Conservation (phyloP, 2,797 vertebrate species). For the Muraenolepis orangiensis region DNA sequence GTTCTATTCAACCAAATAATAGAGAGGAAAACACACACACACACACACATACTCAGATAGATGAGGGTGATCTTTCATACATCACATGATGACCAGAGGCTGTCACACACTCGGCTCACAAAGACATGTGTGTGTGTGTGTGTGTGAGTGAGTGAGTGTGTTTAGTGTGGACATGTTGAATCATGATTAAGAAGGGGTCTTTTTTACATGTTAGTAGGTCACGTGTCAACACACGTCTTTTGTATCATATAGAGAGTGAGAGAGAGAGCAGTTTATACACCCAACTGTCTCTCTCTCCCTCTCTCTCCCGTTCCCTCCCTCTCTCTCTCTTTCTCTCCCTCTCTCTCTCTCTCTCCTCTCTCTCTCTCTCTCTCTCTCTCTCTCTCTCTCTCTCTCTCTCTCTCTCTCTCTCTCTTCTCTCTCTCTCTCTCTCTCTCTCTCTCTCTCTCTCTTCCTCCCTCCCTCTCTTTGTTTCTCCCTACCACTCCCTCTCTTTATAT, state of each 20-base stretch:
- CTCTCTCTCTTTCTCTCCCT: background rate
- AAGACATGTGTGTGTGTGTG: too few relatives aligned
- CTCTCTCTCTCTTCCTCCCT: background rate
- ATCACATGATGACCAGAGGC: background rate
- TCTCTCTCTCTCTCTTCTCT: background rate
- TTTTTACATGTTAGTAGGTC: too few relatives aligned
- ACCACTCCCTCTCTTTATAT: background rate
- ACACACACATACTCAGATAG: background rate
- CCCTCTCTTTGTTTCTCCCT: background rate
- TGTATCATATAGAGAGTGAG: too few relatives aligned
- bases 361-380: background rate
- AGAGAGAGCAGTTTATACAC: too few relatives aligned
- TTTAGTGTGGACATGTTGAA: too few relatives aligned
- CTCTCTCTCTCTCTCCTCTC: background rate
- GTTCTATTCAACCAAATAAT: too few relatives aligned
- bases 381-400: background rate
- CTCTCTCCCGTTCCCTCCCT: background rate
- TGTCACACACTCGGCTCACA: too few relatives aligned
- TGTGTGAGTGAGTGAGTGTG: too few relatives aligned
- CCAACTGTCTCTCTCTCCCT: background rate
- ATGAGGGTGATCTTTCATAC: background rate
- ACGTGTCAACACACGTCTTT: too few relatives aligned
- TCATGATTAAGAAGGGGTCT: too few relatives aligned
- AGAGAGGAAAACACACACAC: conserved; percentile 4
- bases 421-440: background rate